A percentile compares a stretch with the other conserved stretches of the same genome.
Conservation (phyloP, 1,140 invertebrate species). For the Drosophila novamexicana region DNA sequence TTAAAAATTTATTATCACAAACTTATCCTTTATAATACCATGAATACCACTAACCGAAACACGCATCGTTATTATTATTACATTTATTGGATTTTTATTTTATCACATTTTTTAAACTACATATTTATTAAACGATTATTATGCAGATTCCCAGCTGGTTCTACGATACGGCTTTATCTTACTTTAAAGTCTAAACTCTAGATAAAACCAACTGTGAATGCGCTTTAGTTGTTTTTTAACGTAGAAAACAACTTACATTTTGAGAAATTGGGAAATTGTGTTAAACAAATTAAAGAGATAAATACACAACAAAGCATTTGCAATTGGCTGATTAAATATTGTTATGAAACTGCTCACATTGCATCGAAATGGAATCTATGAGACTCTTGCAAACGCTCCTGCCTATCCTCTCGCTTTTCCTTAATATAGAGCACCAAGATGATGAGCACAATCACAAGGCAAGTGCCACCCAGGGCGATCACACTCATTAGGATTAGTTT, state of each 20-base stretch:
- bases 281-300: constrained; percentile 36
- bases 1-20: constrained; percentile 30
- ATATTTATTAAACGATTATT: constrained; percentile 50
- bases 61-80: background rate
- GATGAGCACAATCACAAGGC: constrained; percentile 93
- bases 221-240: constrained; percentile 1
- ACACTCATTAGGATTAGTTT: constrained; percentile 96
- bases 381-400: constrained; percentile 94
- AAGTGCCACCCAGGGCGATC: constrained; percentile 94
- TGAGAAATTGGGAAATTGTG: constrained; percentile 1
- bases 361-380: constrained; percentile 94
- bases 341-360: constrained; percentile 85
- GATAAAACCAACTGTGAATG: constrained; percentile 11
- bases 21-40: background rate
- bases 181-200: constrained; percentile 19
- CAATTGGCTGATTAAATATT: constrained; percentile 27
- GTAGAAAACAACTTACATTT: constrained; percentile 8
- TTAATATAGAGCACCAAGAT: constrained; percentile 96
- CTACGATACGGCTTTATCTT: constrained; percentile 10
- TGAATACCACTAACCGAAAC: too few species aligned
- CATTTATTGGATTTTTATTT: constrained; percentile 37
- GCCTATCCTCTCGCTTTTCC: constrained; percentile 95
- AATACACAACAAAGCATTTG: constrained; percentile 42
- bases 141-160: constrained; percentile 16
- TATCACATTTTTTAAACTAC: constrained; percentile 69